A percentile compares a stretch with the other conserved stretches of the same genome.
phyloP scores from a whole-genome alignment of 2,797 vertebrate species.

The Dicrostonyx torquatus region DNA sequence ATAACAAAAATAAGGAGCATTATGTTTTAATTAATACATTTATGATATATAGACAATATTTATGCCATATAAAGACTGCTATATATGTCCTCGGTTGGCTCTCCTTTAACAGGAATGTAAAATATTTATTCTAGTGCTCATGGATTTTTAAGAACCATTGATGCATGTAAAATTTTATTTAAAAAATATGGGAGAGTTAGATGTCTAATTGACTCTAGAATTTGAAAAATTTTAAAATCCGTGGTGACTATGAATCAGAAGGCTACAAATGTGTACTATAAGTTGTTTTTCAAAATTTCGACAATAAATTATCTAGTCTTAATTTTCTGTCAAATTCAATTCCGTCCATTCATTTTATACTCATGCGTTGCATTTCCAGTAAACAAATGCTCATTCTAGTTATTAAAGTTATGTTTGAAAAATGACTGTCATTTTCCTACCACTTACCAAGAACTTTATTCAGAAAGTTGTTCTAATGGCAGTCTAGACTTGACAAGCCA shows the following conservation, averaged over 20 bases:
- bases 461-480: background rate
- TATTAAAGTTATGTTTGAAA: background rate
- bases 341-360: background rate
- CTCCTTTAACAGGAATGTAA: background rate
- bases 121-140: background rate
- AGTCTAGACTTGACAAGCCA: background rate
- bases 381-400: background rate
- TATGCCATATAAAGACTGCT: background rate
- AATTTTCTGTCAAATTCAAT: constrained; percentile 13
- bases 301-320: background rate
- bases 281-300: background rate
- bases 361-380: background rate
- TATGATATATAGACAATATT: background rate
- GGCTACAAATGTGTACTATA: background rate
- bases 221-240: background rate
- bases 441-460: background rate
- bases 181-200: background rate
- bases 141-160: background rate
- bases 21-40: background rate
- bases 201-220: background rate
- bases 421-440: background rate
- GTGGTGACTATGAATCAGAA: background rate
- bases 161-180: background rate
- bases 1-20: background rate
- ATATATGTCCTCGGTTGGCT: background rate